phyloP scores from a whole-genome alignment of 2,888 invertebrate genomes.

The Diadromus collaris region DNA sequence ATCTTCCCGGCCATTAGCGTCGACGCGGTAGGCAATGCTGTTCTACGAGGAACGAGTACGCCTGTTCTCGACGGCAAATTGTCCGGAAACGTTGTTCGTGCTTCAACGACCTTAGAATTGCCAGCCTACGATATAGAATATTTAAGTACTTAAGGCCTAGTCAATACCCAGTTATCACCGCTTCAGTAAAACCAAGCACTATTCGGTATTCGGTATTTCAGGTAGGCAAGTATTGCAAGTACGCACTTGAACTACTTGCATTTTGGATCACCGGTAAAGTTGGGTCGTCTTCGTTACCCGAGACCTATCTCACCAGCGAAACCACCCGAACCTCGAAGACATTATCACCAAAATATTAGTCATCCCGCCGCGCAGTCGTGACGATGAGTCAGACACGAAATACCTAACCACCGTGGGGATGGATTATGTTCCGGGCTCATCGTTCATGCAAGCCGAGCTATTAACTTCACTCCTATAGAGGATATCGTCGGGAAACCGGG shows the following conservation, averaged over 20 bases:
- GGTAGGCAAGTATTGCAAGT: too few relatives aligned
- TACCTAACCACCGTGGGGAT: neutral
- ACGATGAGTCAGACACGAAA: constrained; percentile 7
- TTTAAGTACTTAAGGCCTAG: neutral
- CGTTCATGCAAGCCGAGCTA: neutral
- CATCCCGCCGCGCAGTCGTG: neutral
- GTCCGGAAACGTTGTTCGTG: constrained; percentile 49
- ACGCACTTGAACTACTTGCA: too few relatives aligned
- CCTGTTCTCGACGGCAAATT: constrained; percentile 54
- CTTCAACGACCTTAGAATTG: neutral
- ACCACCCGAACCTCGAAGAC: neutral
- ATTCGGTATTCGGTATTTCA: too few relatives aligned
- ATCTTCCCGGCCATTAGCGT: constrained; percentile 69
- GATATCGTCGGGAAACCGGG: neutral
- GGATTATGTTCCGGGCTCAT: constrained; percentile 1
- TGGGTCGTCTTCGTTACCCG: neutral
- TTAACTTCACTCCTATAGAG: neutral
- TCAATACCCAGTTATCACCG: too few relatives aligned
- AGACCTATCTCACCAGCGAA: neutral
- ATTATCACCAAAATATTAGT: constrained; percentile 16
- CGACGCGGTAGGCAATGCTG: constrained; percentile 57
- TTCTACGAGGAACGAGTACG: constrained; percentile 18
- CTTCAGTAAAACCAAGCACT: too few relatives aligned
- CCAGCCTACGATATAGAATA: neutral
- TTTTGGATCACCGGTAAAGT: neutral